Evolutionary conservation across 1,140 invertebrate genomes (phyloP), one percentile per base, ranked within the genome.

Genomic region (Triops cancriformis): DNA sequence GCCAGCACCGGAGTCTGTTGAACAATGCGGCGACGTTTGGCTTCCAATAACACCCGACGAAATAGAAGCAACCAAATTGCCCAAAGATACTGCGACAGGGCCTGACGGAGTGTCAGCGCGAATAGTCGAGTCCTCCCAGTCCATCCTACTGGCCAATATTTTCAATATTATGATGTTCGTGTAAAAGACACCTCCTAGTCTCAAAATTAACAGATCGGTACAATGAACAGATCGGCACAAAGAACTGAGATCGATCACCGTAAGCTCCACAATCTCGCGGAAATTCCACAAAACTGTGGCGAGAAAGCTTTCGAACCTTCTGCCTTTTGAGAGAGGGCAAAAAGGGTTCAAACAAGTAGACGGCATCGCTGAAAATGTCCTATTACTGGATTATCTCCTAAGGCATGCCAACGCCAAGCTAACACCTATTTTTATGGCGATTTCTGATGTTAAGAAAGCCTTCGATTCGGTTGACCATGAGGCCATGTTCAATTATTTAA

Each of bases 401-500:
- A 75, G 37, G 31, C 27, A 75, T 18, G 74, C 74, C 12, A 75
- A 75, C 1, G n/a, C 26, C 12, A 27, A 28, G 11, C 23, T 37
- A 1, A n/a, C 18, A 4, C 41, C 74, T 18, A 14, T 75, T 18
- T 75, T 26, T 4, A 26, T 75, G 74, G n/a, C 41, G n/a, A 5
- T 28, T 31, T 10, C 31, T n/a, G 74, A 75, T 75, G 37, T 75
- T 41, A 26, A 37, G 3, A 75, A 75, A n/a, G 74, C 74, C n/a
- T 75, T 75, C 28, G 74, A 75, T n/a, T 75, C 74, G 31, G 74
- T 75, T 1, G 23, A 37, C 31, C 74, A 75, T 3, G 23, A 4
- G 18, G 18, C 74, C 14, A 75, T 75, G 27, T 23, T 75, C 1
- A 18, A 14, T 12, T 18, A 28, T 12, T 27, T 28, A 11, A 27